phyloP scores from a whole-genome alignment of 2,888 invertebrate genomes.

The Allolobophora icterica region DNA sequence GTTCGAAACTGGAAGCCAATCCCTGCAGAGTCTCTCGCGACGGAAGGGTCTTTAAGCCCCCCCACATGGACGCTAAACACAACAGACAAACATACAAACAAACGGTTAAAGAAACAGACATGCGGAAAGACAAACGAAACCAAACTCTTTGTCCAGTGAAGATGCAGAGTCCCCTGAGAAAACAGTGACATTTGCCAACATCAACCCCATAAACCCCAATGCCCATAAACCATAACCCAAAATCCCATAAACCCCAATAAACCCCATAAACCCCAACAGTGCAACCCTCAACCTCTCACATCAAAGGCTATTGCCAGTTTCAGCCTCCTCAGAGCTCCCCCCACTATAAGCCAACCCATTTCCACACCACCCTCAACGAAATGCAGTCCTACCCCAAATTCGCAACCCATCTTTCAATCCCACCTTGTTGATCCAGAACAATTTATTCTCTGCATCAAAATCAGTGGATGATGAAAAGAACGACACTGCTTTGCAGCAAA shows the following conservation, averaged over 20 bases:
- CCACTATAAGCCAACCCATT: no score
- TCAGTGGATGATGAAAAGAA: background rate
- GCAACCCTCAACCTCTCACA: background rate
- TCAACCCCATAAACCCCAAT: no score
- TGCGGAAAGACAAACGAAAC: background rate
- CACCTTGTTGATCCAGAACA: background rate
- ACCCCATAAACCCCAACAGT: no score
- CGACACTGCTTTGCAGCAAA: background rate
- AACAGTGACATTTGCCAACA: background rate
- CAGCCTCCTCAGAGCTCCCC: background rate
- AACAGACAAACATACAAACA: conserved; percentile 19
- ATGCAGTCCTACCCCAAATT: no score
- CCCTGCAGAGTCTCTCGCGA: conserved; percentile 29
- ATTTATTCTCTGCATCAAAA: background rate
- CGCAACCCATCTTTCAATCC: no score
- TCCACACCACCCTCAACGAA: no score
- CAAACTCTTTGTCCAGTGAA: background rate
- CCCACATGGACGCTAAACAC: conserved; percentile 32
- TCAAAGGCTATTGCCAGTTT: background rate
- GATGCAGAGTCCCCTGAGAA: no score
- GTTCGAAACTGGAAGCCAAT: conserved; percentile 26
- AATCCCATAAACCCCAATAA: no score
- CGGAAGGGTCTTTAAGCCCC: conserved; percentile 33
- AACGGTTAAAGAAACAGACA: background rate
- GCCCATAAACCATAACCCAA: no score